Conservation (phyloP, 2,113 vertebrate genomes). For the Zosterops borbonicus region DNA sequence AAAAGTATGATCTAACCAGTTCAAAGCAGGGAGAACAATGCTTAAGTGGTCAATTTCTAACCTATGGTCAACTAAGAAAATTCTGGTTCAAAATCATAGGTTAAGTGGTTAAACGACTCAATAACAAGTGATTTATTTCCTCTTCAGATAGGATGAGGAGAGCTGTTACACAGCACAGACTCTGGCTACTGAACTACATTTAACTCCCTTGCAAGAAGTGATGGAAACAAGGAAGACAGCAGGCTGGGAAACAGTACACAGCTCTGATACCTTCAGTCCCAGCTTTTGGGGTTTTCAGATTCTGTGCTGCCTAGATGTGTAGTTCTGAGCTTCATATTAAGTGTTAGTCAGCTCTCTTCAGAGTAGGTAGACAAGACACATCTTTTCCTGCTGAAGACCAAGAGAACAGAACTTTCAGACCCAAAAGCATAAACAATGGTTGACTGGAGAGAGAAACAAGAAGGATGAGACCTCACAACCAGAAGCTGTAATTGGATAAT, state of each 20-base stretch:
- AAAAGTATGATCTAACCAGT: neutral
- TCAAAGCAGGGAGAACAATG: neutral
- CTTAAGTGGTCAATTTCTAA: neutral
- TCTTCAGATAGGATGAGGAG: neutral
- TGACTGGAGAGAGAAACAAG: too few relatives aligned
- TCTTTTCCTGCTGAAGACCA: too few relatives aligned
- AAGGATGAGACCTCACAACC: too few relatives aligned
- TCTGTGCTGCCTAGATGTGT: too few relatives aligned
- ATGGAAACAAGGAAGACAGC: neutral
- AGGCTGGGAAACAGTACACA: neutral
- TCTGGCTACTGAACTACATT: neutral
- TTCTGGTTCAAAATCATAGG: neutral
- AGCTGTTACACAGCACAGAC: neutral
- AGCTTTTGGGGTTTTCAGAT: too few relatives aligned
- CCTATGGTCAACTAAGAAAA: neutral
- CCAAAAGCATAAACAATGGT: too few relatives aligned
- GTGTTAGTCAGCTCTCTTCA: too few relatives aligned
- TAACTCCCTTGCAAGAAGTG: neutral
- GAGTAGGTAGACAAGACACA: too few relatives aligned
- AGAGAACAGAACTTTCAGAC: too few relatives aligned
- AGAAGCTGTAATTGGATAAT: too few relatives aligned
- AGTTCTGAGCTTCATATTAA: too few relatives aligned
- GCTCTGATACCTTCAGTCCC: too few relatives aligned
- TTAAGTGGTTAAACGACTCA: neutral
- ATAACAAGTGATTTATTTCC: accelerated